Evolutionary conservation across 2,888 invertebrate genomes (phyloP).

Genomic region (Ormia ochracea): DNA sequence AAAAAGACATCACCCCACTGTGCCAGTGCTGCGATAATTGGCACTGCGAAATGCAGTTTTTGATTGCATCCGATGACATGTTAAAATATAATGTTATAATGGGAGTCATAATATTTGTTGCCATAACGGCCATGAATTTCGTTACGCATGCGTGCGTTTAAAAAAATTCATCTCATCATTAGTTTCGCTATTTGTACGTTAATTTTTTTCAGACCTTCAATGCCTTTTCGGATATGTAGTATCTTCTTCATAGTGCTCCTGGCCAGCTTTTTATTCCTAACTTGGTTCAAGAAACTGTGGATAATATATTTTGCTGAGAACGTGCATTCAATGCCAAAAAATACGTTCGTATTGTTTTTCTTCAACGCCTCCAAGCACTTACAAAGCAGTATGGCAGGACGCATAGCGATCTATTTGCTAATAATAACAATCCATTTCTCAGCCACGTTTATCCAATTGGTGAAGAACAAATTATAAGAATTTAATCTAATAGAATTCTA

Average conservation of each 20-base stretch:
- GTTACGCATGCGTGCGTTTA: conserved; percentile 77
- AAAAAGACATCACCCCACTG: conserved; percentile 77
- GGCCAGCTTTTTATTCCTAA: conserved; percentile 81
- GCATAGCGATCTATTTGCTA: conserved; percentile 83
- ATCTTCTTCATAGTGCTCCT: conserved; percentile 77
- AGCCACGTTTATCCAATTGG: conserved; percentile 83
- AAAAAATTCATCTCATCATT: background rate
- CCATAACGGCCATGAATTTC: conserved; percentile 81
- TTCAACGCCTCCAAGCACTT: conserved; percentile 81
- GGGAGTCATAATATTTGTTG: conserved; percentile 80
- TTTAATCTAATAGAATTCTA: background rate
- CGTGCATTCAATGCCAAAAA: conserved; percentile 76
- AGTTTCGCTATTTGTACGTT: too few relatives aligned
- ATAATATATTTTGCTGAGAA: conserved; percentile 73
- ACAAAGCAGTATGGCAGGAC: conserved; percentile 80
- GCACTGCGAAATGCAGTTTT: conserved; percentile 84
- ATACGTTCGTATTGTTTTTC: conserved; percentile 78
- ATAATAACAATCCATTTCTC: conserved; percentile 81
- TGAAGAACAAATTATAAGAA: conserved; percentile 46
- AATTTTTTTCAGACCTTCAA: conserved; percentile 28
- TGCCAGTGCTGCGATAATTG: conserved; percentile 81
- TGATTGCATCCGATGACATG: conserved; percentile 87
- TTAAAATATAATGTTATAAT: conserved; percentile 88
- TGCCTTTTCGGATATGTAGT: conserved; percentile 64
- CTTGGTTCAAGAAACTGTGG: conserved; percentile 88